Evolutionary conservation across 2,797 vertebrate species (phyloP).

Genomic region (Selene dorsalis): DNA sequence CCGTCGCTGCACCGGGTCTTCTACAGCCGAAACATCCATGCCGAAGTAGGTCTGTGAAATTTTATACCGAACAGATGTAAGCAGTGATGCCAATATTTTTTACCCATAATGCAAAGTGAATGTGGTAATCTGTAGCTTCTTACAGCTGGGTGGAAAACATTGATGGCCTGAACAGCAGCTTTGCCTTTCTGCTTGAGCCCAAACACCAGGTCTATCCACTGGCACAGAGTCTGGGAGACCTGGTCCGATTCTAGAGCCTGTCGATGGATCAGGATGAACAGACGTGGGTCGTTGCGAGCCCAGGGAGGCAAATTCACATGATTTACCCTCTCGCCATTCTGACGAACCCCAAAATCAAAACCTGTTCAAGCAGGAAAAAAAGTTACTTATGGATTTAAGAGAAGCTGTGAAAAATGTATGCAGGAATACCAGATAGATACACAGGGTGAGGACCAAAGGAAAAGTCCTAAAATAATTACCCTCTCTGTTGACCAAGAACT

Average conservation of each 20-base stretch:
- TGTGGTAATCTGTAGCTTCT: conserved; percentile 62
- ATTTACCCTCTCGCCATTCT: conserved; percentile 97
- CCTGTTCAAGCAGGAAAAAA: conserved; percentile 77
- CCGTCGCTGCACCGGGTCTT: conserved; percentile 96
- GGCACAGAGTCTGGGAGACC: conserved; percentile 96
- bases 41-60: conserved; percentile 94
- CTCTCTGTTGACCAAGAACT: conserved; percentile 98
- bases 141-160: conserved; percentile 98
- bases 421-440: not conserved
- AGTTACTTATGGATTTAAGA: not conserved
- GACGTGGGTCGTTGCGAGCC: conserved; percentile 96
- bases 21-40: conserved; percentile 98
- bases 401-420: not conserved
- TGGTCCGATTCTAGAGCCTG: conserved; percentile 97
- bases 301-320: conserved; percentile 97
- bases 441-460: not conserved
- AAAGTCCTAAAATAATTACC: conserved; percentile 79
- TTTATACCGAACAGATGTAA: not conserved
- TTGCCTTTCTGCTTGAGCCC: conserved; percentile 99
- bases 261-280: conserved; percentile 96
- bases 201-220: conserved; percentile 99
- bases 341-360: conserved; percentile 98
- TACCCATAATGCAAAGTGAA: not conserved
- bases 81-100: not conserved
- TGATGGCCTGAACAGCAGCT: conserved; percentile 97